phyloP scores from a whole-genome alignment of 2,888 invertebrate genomes.

The Myopa testacea region DNA sequence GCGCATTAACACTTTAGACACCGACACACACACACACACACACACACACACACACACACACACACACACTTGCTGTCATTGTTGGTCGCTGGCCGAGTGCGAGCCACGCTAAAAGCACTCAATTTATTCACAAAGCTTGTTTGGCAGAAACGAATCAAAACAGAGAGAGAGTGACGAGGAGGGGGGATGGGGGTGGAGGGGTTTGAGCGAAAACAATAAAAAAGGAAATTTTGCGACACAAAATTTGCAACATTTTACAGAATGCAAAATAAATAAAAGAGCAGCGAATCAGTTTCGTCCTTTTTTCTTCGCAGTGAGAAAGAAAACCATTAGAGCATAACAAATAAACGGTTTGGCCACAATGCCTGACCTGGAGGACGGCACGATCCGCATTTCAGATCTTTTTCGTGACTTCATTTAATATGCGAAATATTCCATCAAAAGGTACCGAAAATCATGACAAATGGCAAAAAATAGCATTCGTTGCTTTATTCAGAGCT shows the following conservation, averaged over 20 bases:
- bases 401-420: no score
- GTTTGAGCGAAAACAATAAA: neutral
- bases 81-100: constrained; percentile 23
- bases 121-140: constrained; percentile 41
- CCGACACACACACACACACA: constrained; percentile 18
- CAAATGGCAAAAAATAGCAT: no score
- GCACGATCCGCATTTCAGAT: no score
- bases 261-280: constrained; percentile 24
- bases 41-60: constrained; percentile 17
- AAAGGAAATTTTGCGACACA: neutral
- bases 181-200: no score
- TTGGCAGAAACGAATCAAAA: neutral
- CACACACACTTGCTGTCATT: constrained; percentile 7
- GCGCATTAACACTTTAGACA: constrained; percentile 48
- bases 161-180: neutral
- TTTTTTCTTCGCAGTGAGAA: neutral
- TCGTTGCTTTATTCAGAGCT: no score
- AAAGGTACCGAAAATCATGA: no score
- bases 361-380: no score
- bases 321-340: no score
- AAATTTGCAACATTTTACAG: constrained; percentile 11
- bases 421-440: no score
- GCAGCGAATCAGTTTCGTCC: neutral
- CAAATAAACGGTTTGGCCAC: no score
- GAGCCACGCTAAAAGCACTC: constrained; percentile 50